Evolutionary conservation across 2,113 vertebrate species (phyloP).

Genomic region (Lamprotornis superbus): DNA sequence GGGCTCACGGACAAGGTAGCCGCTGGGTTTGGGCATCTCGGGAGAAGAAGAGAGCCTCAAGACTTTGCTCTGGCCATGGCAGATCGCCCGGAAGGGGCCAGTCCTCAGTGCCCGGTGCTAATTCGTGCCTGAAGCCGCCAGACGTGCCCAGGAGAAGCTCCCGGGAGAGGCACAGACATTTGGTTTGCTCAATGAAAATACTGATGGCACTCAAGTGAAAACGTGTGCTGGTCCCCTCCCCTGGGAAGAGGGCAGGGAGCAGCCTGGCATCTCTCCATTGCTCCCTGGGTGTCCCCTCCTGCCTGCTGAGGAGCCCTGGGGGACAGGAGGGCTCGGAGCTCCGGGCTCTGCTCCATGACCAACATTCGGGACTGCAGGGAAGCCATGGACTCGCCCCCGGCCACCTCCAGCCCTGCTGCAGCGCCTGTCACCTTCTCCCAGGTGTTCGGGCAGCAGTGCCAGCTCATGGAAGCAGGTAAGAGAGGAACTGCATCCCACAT

Average conservation of each 20-base stretch:
- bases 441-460: conserved; percentile 79
- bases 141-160: neutral
- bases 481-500: fast-evolving
- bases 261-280: neutral
- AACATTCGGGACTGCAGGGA: neutral
- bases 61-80: neutral
- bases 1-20: neutral
- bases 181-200: neutral
- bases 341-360: conserved; percentile 6
- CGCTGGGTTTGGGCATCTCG: neutral
- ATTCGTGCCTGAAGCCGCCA: neutral
- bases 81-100: fast-evolving
- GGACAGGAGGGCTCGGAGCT: neutral
- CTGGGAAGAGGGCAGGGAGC: neutral
- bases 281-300: neutral
- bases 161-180: neutral
- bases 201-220: fast-evolving
- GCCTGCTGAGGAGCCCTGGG: fast-evolving
- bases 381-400: conserved; percentile 64
- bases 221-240: fast-evolving
- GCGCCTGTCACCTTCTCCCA: conserved; percentile 76
- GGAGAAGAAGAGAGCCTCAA: neutral
- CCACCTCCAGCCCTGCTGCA: neutral
- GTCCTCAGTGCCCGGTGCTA: fast-evolving
- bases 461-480: conserved; percentile 83